A percentile compares a stretch with the other conserved stretches of the same genome.
Conservation (phyloP, 2,888 invertebrate genomes). For the Entomobrya proxima region DNA sequence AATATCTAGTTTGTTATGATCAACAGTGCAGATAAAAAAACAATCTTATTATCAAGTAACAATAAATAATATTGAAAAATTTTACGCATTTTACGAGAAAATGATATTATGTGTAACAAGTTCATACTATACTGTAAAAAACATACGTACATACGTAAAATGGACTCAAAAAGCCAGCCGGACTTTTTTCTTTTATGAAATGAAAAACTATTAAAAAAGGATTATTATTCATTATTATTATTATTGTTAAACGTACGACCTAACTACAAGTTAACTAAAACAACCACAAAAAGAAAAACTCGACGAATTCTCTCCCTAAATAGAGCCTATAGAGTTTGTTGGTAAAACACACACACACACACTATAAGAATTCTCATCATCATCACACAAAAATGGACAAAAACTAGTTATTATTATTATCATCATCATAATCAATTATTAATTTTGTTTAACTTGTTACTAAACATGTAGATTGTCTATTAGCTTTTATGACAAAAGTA, state of each 20-base stretch:
- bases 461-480: neutral
- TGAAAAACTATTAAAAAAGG: neutral
- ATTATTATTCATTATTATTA: conserved; percentile 13
- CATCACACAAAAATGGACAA: neutral
- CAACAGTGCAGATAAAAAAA: conserved; percentile 10
- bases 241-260: neutral
- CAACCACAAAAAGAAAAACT: no score
- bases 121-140: conserved; percentile 51
- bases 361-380: conserved; percentile 24
- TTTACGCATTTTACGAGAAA: conserved; percentile 18
- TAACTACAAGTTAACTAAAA: no score
- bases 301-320: neutral
- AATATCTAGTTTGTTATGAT: conserved; percentile 31
- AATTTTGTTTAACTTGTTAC: conserved; percentile 2
- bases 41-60: neutral
- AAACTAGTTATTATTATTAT: neutral
- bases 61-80: neutral
- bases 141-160: conserved; percentile 42
- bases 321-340: no score
- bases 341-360: neutral
- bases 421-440: neutral
- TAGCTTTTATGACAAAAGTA: neutral
- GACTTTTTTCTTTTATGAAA: conserved; percentile 49
- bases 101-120: conserved; percentile 35
- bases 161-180: conserved; percentile 61